A percentile compares a stretch with the other conserved stretches of the same genome.
Evolutionary conservation across 1,140 invertebrate species (phyloP).

Genomic region (Zaprionus gabonicus): DNA sequence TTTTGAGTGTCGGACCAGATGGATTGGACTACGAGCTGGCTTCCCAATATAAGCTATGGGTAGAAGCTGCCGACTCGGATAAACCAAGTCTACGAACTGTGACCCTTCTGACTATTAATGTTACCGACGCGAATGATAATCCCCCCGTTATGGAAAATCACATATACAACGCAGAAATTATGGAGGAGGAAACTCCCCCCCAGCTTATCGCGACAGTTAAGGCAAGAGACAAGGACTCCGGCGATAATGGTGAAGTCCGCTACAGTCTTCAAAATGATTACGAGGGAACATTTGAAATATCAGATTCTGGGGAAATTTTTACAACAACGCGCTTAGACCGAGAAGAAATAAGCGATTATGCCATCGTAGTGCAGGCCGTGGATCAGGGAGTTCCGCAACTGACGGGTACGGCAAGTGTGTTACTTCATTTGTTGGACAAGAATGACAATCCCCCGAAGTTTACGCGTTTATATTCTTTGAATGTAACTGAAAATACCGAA

Average conservation of each 20-base stretch:
- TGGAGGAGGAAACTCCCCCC: constrained; percentile 95
- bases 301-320: constrained; percentile 93
- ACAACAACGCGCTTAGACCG: constrained; percentile 94
- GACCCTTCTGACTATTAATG: constrained; percentile 91
- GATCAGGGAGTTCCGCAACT: constrained; percentile 94
- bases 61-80: constrained; percentile 95
- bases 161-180: constrained; percentile 93
- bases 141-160: constrained; percentile 91
- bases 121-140: constrained; percentile 97
- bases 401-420: constrained; percentile 93
- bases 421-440: constrained; percentile 94
- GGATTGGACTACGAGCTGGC: constrained; percentile 95
- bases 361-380: constrained; percentile 92
- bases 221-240: constrained; percentile 94
- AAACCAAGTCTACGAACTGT: constrained; percentile 91
- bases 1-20: constrained; percentile 90
- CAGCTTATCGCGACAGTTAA: constrained; percentile 90
- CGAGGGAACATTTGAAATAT: constrained; percentile 92
- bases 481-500: constrained; percentile 97
- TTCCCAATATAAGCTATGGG: constrained; percentile 94
- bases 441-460: constrained; percentile 98
- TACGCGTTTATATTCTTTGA: constrained; percentile 95
- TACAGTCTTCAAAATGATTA: constrained; percentile 92
- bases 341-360: constrained; percentile 93
- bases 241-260: constrained; percentile 92